Percentiles rank a stretch among this genome's conserved stretches.
Conservation (phyloP, 2,888 invertebrate genomes). For the Rutpela maculata region DNA sequence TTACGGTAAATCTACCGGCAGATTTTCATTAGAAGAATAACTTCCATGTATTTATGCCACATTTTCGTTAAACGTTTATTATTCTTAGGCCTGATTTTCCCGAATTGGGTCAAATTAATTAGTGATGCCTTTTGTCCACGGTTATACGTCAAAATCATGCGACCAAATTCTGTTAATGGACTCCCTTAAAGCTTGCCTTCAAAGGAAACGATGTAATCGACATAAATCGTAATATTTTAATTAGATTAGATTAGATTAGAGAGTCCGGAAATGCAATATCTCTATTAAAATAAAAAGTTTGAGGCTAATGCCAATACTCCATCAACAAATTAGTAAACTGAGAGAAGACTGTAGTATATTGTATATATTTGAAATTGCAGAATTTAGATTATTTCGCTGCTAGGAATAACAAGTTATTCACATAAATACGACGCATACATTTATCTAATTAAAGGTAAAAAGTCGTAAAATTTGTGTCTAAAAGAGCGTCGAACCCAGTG, state of each 20-base stretch:
- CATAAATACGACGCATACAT: no score
- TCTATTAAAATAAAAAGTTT: no score
- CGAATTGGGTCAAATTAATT: background rate
- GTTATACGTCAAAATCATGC: constrained; percentile 7
- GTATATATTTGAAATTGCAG: no score
- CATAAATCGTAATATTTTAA: constrained; percentile 7
- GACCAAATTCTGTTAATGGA: constrained; percentile 4
- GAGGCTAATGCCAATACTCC: no score
- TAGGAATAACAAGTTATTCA: no score
- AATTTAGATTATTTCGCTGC: no score
- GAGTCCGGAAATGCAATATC: background rate
- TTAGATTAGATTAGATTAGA: background rate
- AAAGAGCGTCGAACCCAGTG: background rate
- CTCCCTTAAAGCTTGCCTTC: background rate
- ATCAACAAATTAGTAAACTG: no score
- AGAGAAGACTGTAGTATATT: no score
- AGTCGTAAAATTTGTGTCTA: no score
- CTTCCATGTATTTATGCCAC: no score
- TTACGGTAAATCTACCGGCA: background rate
- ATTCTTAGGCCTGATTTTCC: background rate
- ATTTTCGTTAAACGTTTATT: background rate
- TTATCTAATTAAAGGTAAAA: no score
- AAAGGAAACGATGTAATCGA: background rate
- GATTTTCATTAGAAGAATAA: background rate
- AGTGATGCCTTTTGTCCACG: background rate